Conservation (phyloP, 2,888 invertebrate genomes). For the Kryphioiulus occultus region DNA sequence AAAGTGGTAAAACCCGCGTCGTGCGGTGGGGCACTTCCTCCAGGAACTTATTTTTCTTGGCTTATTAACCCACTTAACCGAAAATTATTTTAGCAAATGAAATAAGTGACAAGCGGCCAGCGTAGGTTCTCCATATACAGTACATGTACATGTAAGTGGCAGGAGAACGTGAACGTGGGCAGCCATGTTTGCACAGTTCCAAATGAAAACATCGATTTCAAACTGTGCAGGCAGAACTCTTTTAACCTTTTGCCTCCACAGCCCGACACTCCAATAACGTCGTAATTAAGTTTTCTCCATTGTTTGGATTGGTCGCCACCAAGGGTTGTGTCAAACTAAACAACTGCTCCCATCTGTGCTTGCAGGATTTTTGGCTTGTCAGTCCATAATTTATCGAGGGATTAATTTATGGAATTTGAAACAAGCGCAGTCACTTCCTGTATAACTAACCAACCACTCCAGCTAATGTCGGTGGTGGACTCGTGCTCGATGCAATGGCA, state of each 20-base stretch:
- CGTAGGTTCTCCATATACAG: no score
- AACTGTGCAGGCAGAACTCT: background rate
- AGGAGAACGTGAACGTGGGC: background rate
- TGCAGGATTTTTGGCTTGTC: constrained; percentile 33
- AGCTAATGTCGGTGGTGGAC: background rate
- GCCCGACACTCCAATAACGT: background rate
- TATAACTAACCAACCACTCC: constrained; percentile 35
- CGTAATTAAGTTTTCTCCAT: constrained; percentile 45
- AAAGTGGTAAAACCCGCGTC: no score
- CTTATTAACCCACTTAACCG: background rate
- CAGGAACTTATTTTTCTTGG: no score
- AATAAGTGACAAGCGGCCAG: background rate
- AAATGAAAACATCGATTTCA: background rate
- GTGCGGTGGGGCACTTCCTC: no score
- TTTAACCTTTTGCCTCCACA: constrained; percentile 18
- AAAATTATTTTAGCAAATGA: background rate
- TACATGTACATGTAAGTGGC: no score
- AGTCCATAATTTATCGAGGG: constrained; percentile 48
- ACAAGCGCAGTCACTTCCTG: constrained; percentile 31
- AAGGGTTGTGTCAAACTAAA: constrained; percentile 48
- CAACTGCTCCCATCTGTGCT: constrained; percentile 45
- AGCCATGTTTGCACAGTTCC: background rate
- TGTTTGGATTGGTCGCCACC: constrained; percentile 44
- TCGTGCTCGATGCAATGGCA: background rate
- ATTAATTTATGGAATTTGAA: constrained; percentile 42